These are phyloP conservation scores for Liopterus haemorrhoidalis DNA, from an alignment of 2,888 invertebrate species.

Conservation along the genomic window DNA sequence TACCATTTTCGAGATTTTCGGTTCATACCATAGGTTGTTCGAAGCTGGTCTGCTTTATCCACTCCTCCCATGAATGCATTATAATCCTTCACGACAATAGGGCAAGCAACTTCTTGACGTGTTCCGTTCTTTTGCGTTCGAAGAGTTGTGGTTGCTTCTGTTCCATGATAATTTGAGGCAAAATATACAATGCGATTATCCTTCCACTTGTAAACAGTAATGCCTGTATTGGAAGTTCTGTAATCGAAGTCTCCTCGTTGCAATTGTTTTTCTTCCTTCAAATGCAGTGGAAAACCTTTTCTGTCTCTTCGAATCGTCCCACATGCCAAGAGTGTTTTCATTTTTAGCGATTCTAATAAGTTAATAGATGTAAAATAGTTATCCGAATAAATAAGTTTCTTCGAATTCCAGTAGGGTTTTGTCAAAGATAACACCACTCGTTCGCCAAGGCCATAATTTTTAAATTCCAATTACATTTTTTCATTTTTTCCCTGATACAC, in stretches of 20 bases:
- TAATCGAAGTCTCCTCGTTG: constrained; percentile 28
- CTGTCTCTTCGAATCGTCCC: constrained; percentile 25
- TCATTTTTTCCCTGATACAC: constrained; percentile 32
- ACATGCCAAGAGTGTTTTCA: constrained; percentile 26
- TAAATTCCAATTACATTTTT: constrained; percentile 24
- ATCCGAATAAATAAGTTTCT: constrained; percentile 20
- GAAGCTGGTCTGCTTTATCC: constrained; percentile 25
- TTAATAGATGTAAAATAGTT: constrained; percentile 21
- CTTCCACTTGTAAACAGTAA: constrained; percentile 25
- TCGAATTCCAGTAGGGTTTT: constrained; percentile 23
- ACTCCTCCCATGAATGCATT: constrained; percentile 30
- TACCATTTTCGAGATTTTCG: constrained; percentile 33
- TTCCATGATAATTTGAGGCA: constrained; percentile 30
- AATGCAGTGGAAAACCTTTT: constrained; percentile 11
- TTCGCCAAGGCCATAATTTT: constrained; percentile 30
- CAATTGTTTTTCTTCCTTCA: constrained; percentile 23
- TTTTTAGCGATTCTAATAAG: constrained; percentile 26
- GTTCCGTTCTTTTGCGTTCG: constrained; percentile 29
- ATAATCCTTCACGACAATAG: constrained; percentile 27
- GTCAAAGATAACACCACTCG: constrained; percentile 29
- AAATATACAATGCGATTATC: constrained; percentile 26
- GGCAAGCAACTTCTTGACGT: constrained; percentile 23
- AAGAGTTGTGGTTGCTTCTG: constrained; percentile 25
- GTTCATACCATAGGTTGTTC: constrained; percentile 21
- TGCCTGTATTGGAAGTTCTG: constrained; percentile 17